phyloP scores from a whole-genome alignment of 37 sponge, comb jelly and placozoan genomes.

The Aplysina aerophoba region DNA sequence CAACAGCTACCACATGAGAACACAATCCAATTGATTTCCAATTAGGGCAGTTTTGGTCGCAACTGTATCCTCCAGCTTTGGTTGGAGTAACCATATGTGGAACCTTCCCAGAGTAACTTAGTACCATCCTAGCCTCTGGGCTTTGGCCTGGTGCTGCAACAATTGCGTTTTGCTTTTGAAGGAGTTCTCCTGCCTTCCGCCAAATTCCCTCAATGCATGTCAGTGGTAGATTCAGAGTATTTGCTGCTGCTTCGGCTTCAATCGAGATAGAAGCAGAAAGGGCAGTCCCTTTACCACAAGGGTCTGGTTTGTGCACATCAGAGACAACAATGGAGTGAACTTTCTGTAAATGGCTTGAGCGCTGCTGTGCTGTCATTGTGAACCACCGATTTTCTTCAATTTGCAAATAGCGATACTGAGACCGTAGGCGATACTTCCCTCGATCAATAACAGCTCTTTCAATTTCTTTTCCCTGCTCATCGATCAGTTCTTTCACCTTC shows the following conservation, averaged over 20 bases:
- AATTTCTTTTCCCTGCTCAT: slow-evolving; percentile 55
- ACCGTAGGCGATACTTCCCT: slow-evolving; percentile 42
- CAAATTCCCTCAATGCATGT: slow-evolving; percentile 42
- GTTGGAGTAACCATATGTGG: slow-evolving; percentile 44
- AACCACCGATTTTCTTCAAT: slow-evolving; percentile 36
- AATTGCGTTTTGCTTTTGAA: not conserved
- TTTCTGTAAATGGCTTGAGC: slow-evolving; percentile 28
- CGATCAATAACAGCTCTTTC: slow-evolving; percentile 42
- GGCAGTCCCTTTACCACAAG: no score
- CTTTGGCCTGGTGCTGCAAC: slow-evolving; percentile 35
- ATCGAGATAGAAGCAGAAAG: slow-evolving; percentile 10
- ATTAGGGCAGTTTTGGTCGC: slow-evolving; percentile 25
- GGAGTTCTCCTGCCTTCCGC: slow-evolving; percentile 34
- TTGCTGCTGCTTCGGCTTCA: not conserved
- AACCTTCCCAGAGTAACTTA: slow-evolving; percentile 24
- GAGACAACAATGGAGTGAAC: slow-evolving; percentile 7
- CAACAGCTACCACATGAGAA: slow-evolving; percentile 18
- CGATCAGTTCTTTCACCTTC: slow-evolving; percentile 25
- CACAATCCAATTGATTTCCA: slow-evolving; percentile 22
- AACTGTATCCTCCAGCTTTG: slow-evolving; percentile 12
- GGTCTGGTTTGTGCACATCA: not conserved
- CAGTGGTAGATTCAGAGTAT: slow-evolving; percentile 2
- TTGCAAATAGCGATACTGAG: slow-evolving; percentile 40
- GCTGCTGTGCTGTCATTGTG: slow-evolving; percentile 32
- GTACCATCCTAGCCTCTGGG: slow-evolving; percentile 18